A percentile compares a stretch with the other conserved stretches of the same genome.
Evolutionary conservation across 2,888 invertebrate species (phyloP).

Genomic region (Acronicta aceris): DNA sequence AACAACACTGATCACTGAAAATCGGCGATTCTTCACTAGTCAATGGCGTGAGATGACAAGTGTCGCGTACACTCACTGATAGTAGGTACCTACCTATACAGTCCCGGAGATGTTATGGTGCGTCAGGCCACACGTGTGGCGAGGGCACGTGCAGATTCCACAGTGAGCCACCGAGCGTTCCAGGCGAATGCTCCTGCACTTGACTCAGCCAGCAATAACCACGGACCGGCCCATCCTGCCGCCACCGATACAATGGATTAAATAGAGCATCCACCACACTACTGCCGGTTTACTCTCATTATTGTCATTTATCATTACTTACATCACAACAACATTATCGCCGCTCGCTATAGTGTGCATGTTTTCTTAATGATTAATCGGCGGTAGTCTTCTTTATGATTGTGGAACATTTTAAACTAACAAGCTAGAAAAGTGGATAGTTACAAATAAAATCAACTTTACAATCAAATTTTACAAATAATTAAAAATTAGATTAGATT

Average conservation of each 20-base stretch:
- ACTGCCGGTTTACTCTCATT: conserved; percentile 21
- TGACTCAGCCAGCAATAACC: conserved; percentile 74
- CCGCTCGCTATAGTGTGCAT: conserved; percentile 20
- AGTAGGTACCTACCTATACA: conserved; percentile 58
- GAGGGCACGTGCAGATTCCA: conserved; percentile 79
- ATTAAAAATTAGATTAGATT: too few relatives aligned
- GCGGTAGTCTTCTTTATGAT: conserved; percentile 16
- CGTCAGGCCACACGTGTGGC: conserved; percentile 78
- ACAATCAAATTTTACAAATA: too few relatives aligned
- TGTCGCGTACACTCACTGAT: conserved; percentile 56
- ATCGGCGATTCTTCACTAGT: conserved; percentile 42
- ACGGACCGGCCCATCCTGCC: conserved; percentile 78
- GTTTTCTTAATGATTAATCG: conserved; percentile 42
- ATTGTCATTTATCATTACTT: conserved; percentile 43
- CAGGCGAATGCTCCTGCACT: conserved; percentile 85
- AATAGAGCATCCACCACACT: conserved; percentile 72
- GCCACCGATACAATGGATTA: conserved; percentile 72
- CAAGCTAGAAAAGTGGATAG: neutral
- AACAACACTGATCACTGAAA: conserved; percentile 43
- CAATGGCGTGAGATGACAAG: conserved; percentile 40
- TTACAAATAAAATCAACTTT: neutral
- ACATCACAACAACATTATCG: conserved; percentile 28
- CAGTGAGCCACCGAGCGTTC: conserved; percentile 80
- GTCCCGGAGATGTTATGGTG: conserved; percentile 65
- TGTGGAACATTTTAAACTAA: neutral